Conservation (phyloP, 1,140 invertebrate species). For the Calephelis virginiensis region DNA sequence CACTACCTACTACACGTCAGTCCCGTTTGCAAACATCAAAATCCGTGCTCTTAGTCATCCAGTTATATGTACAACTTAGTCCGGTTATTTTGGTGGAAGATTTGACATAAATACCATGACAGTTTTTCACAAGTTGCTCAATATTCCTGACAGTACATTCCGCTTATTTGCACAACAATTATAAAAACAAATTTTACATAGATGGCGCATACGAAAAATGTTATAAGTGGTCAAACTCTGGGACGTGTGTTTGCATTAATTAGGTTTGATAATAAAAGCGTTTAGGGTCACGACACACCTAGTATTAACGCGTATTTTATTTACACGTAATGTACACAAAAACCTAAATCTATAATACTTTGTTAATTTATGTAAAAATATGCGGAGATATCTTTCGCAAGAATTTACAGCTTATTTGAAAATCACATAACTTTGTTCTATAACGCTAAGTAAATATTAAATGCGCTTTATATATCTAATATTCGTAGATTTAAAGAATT, state of each 20-base stretch:
- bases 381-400: background rate
- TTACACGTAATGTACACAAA: conserved; percentile 9
- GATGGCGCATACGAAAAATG: conserved; percentile 49
- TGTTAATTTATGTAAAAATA: conserved; percentile 1
- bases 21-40: no score
- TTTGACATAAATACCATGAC: no score
- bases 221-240: conserved; percentile 37
- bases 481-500: no score
- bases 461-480: background rate
- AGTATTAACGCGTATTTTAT: conserved; percentile 12
- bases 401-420: background rate
- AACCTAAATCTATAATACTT: conserved; percentile 10
- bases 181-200: conserved; percentile 60
- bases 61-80: no score
- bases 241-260: conserved; percentile 66
- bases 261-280: conserved; percentile 47
- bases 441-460: background rate
- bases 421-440: conserved; percentile 1
- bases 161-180: conserved; percentile 64
- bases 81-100: no score
- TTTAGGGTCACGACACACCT: conserved; percentile 48
- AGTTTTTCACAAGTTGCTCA: background rate
- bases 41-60: no score
- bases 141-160: conserved; percentile 31
- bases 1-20: no score